phyloP scores from a whole-genome alignment of 1,140 invertebrate genomes.

The Andrena cerasifolii region DNA sequence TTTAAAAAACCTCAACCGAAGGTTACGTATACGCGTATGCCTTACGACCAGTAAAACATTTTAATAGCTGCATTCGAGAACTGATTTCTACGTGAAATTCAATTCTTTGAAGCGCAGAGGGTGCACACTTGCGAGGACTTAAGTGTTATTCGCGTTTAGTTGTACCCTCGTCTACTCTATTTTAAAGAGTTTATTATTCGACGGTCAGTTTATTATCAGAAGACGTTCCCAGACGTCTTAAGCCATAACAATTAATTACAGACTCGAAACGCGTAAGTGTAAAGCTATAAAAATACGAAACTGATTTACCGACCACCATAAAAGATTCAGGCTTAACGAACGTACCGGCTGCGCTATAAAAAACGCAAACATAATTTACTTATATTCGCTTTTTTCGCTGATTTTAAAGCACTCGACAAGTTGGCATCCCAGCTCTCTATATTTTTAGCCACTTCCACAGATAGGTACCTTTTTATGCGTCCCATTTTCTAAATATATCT shows the following conservation, averaged over 20 bases:
- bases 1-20: no score
- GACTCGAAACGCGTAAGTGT: background rate
- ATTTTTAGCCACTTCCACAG: no score
- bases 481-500: no score
- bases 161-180: background rate
- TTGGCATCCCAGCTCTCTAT: background rate
- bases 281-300: slow-evolving; percentile 18
- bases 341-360: slow-evolving; percentile 1
- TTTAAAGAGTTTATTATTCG: background rate
- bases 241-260: slow-evolving; percentile 23
- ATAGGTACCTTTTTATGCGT: no score
- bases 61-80: no score
- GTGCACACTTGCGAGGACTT: no score
- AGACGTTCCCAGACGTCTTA: background rate
- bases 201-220: slow-evolving; percentile 3
- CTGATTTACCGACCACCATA: slow-evolving; percentile 22
- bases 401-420: background rate
- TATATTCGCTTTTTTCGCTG: background rate
- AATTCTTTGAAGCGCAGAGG: no score
- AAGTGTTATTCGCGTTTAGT: background rate
- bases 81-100: no score
- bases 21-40: no score
- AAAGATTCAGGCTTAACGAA: slow-evolving; percentile 3
- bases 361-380: slow-evolving; percentile 28
- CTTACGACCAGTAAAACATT: no score